Percentiles rank a stretch among this genome's conserved stretches.
Evolutionary conservation across 2,888 invertebrate genomes (phyloP).

Genomic region (Agrochola circellaris): DNA sequence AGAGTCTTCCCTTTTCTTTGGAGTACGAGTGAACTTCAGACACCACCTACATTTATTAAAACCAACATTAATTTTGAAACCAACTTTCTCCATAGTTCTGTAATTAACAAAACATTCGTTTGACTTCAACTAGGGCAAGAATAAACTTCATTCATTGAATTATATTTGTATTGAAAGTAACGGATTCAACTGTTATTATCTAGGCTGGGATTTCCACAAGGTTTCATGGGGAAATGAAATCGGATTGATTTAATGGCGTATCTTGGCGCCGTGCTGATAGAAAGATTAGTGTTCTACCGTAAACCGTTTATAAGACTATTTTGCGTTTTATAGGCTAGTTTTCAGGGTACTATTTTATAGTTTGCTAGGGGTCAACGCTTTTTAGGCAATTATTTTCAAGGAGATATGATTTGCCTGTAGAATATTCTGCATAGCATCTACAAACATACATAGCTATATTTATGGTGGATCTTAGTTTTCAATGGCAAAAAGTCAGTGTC

Average conservation of each 20-base stretch:
- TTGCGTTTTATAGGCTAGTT: not conserved
- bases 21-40: too few relatives aligned
- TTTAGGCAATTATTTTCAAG: not conserved
- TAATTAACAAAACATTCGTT: conserved; percentile 19
- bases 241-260: conserved; percentile 1
- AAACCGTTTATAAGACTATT: not conserved
- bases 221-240: not conserved
- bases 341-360: not conserved
- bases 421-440: not conserved
- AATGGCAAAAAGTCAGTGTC: not conserved
- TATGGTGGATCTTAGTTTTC: not conserved
- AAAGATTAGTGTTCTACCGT: not conserved
- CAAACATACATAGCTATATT: not conserved
- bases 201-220: not conserved
- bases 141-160: conserved; percentile 20
- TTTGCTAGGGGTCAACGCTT: too few relatives aligned
- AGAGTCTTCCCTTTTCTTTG: too few relatives aligned
- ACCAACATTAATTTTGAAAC: not conserved
- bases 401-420: not conserved
- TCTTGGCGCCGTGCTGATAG: not conserved
- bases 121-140: conserved; percentile 14
- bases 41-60: not conserved
- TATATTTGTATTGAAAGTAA: conserved; percentile 15
- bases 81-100: conserved; percentile 8
- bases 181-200: conserved; percentile 2